Conservation (phyloP, 2,888 invertebrate genomes). For the Lasioglossum oenotherae region DNA sequence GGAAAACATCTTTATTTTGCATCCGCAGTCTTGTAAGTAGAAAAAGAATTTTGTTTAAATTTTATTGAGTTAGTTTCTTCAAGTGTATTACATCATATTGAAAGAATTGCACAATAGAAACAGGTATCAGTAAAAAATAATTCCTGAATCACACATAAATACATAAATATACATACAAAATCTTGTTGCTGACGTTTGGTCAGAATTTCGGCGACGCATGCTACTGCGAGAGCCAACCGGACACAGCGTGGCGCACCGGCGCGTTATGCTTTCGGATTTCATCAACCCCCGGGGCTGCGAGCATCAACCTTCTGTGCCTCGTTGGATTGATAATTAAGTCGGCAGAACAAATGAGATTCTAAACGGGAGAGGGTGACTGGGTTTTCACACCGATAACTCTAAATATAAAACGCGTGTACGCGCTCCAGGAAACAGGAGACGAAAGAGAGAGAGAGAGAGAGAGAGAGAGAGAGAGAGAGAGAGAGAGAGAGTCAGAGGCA, state of each 20-base stretch:
- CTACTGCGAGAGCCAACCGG: not conserved
- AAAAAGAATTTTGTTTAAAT: too few relatives aligned
- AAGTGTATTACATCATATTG: too few relatives aligned
- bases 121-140: not conserved
- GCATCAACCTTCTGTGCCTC: slow-evolving; percentile 10
- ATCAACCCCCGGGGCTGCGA: slow-evolving; percentile 14
- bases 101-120: too few relatives aligned
- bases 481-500: not conserved
- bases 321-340: slow-evolving; percentile 28
- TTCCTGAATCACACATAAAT: not conserved
- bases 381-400: slow-evolving; percentile 43
- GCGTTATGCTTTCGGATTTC: slow-evolving; percentile 3
- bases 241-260: not conserved
- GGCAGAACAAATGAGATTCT: slow-evolving; percentile 24
- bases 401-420: slow-evolving; percentile 41
- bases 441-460: not conserved
- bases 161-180: not conserved
- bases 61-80: too few relatives aligned
- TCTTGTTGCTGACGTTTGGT: not conserved
- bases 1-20: too few relatives aligned
- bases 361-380: slow-evolving; percentile 38
- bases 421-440: slow-evolving; percentile 40
- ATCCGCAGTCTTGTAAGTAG: not conserved
- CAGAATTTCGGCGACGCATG: not conserved
- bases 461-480: not conserved